Percentiles rank a stretch among this genome's conserved stretches.
Evolutionary conservation across 2,113 vertebrate genomes (phyloP).

Genomic region (Bubo bubo): DNA sequence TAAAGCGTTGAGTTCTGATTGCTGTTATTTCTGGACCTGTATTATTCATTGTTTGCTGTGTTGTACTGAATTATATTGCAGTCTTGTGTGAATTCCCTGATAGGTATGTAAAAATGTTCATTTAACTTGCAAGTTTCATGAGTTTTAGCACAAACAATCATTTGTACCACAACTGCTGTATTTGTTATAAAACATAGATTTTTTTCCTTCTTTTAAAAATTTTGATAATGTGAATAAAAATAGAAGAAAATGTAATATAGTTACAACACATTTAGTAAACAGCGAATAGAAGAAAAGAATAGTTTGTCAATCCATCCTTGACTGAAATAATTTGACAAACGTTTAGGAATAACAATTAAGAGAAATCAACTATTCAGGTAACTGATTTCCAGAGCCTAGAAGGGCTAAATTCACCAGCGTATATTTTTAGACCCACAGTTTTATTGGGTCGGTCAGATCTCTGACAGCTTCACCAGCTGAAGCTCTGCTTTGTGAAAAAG

Average conservation of each 20-base stretch:
- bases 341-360: neutral
- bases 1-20: neutral
- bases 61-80: neutral
- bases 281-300: neutral
- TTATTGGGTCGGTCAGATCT: neutral
- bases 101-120: neutral
- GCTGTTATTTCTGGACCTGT: neutral
- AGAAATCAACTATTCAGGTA: neutral
- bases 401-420: neutral
- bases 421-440: neutral
- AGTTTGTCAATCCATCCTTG: neutral
- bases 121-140: neutral
- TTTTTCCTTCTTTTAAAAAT: neutral
- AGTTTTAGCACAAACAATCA: neutral
- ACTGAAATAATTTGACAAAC: neutral
- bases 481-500: neutral
- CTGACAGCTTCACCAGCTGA: neutral
- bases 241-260: neutral
- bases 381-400: neutral
- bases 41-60: neutral
- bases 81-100: neutral
- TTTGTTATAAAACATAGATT: neutral
- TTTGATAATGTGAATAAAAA: neutral
- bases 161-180: neutral
- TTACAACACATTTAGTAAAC: neutral